Evolutionary conservation across 2,797 vertebrate species (phyloP).

Genomic region (Pangasius mekongensis): DNA sequence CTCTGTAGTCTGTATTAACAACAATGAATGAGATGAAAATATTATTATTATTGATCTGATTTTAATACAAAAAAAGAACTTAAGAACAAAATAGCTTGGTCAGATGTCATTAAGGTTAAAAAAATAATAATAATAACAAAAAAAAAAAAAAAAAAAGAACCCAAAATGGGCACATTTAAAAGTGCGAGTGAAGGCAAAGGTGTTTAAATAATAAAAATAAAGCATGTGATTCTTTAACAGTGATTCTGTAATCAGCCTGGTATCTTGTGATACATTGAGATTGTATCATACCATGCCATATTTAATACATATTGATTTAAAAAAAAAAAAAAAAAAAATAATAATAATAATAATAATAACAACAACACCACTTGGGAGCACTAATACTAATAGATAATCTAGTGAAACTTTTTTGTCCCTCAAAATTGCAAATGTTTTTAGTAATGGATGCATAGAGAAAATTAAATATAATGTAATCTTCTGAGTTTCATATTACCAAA

Average conservation of each 20-base stretch:
- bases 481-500: slow-evolving; percentile 32
- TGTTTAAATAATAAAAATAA: slow-evolving; percentile 16
- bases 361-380: slow-evolving; percentile 7
- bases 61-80: not conserved
- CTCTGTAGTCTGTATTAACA: not conserved
- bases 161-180: not conserved
- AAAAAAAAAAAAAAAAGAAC: no score
- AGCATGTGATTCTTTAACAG: slow-evolving; percentile 15
- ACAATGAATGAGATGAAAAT: not conserved
- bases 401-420: slow-evolving; percentile 11
- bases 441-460: slow-evolving; percentile 18
- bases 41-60: not conserved
- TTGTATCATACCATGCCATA: slow-evolving; percentile 16
- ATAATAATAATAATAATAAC: not conserved
- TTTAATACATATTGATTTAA: slow-evolving; percentile 15
- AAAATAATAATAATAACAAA: not conserved
- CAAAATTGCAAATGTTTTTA: slow-evolving; percentile 35
- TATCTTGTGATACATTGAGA: not conserved
- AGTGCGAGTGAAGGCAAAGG: slow-evolving; percentile 10
- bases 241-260: not conserved
- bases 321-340: not conserved
- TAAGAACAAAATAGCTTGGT: not conserved
- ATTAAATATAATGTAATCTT: slow-evolving; percentile 36
- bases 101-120: not conserved
- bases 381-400: not conserved